A percentile compares a stretch with the other conserved stretches of the same genome.
These are phyloP conservation scores for Panagrolaimus sp. DNA, from an alignment of 1,140 invertebrate genomes.

Conservation along the genomic window DNA sequence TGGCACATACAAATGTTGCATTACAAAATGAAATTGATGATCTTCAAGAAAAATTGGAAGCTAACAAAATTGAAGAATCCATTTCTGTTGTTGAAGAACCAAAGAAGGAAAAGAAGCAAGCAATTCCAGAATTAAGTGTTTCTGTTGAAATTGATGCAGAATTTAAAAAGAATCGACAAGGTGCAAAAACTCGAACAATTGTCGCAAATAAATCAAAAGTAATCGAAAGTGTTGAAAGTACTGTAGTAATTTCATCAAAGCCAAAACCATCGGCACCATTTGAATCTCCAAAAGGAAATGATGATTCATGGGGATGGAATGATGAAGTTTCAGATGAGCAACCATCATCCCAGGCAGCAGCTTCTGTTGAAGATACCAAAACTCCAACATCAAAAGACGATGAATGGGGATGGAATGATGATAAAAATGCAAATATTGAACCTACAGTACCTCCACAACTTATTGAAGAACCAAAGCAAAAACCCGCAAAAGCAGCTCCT, in stretches of 20 bases:
- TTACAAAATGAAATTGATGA: conserved; percentile 20
- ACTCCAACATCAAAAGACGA: neutral
- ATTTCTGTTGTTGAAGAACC: neutral
- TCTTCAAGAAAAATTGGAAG: conserved; percentile 17
- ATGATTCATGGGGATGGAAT: conserved; percentile 21
- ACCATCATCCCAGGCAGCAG: neutral
- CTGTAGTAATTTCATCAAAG: neutral
- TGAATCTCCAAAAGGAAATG: neutral
- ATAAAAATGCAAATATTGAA: neutral
- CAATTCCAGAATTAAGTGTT: neutral
- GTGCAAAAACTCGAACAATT: neutral
- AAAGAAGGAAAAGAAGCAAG: conserved; percentile 6
- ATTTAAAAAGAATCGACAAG: neutral
- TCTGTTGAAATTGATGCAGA: too few relatives aligned
- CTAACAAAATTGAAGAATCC: neutral
- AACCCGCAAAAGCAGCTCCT: neutral
- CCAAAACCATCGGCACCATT: neutral
- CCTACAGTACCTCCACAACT: neutral
- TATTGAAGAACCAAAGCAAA: neutral
- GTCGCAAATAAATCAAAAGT: neutral
- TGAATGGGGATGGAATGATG: neutral
- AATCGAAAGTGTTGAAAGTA: neutral
- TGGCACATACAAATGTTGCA: conserved; percentile 21
- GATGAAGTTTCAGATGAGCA: neutral
- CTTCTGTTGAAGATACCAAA: neutral